Evolutionary conservation across 30 jellyfish, hydroid and myxozoan genomes (phyloP).

Genomic region (Rhopilema esculentum): DNA sequence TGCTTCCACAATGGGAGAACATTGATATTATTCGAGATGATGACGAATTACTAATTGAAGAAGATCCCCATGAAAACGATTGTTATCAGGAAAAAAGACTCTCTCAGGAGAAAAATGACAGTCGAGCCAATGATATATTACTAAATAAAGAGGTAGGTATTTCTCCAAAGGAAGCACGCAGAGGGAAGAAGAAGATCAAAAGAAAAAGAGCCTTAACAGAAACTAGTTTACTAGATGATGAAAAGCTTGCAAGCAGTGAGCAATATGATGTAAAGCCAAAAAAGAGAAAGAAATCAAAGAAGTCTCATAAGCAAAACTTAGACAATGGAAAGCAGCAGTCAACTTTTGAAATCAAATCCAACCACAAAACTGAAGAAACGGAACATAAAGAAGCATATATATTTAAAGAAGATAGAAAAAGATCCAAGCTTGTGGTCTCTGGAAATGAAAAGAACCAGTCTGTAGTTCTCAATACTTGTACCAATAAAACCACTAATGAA

Average conservation of each 20-base stretch:
- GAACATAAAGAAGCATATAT: neutral
- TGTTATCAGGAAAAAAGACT: neutral
- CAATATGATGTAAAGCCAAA: neutral
- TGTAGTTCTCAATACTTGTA: neutral
- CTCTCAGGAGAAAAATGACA: neutral
- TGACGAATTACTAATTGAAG: slow-evolving; percentile 36
- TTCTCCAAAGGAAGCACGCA: neutral
- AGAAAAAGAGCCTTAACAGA: slow-evolving; percentile 4
- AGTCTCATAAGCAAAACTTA: neutral
- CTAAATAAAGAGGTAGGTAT: neutral
- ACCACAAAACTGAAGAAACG: neutral
- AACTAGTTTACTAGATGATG: neutral
- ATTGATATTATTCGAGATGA: slow-evolving; percentile 53
- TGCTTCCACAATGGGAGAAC: slow-evolving; percentile 37
- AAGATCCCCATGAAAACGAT: neutral
- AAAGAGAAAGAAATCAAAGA: neutral
- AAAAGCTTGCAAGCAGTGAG: neutral
- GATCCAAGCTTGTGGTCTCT: neutral
- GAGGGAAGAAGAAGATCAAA: neutral
- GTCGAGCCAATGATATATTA: neutral
- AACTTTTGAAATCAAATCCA: neutral
- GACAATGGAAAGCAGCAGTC: neutral
- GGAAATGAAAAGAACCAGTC: neutral
- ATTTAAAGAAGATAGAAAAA: neutral
- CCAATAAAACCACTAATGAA: neutral